Base-by-base conservation (phyloP, 2,888 invertebrate genomes). In the Hydrotaea cyrtoneurina region DNA sequence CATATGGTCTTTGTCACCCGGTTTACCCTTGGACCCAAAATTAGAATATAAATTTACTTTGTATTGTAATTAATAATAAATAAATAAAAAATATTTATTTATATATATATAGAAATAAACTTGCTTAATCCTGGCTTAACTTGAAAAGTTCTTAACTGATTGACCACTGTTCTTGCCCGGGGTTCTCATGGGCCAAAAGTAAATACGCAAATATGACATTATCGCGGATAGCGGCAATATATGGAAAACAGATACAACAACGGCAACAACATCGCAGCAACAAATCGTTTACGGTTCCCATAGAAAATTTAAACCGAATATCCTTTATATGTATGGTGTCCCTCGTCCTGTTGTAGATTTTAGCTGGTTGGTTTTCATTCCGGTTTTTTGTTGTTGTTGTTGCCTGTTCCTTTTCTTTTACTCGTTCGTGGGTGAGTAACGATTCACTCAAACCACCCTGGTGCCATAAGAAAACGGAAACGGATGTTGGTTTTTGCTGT, bases 401-500 rank as follows among this genome's bases (percentile, higher is more conserved):
- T n/a, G n/a, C n/a, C n/a, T n/a, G n/a, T n/a, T n/a, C n/a, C 53
- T 36, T 79, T 69, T 74, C 13, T 59, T 69, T 69, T 36, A 31
- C 0, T 19, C n/a, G 43, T 57, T 26, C 73, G 55, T 26, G 21
- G 36, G 36, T 64, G 10, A 5, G 64, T 10, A n/a, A n/a, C 39
- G 39, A 19, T 64, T 19, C 77, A 19, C 62, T 31, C n/a, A 39
- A 64, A 31, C 62, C 64, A 76, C 55, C 79, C 82, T 76, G 13
- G 39, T 77, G 85, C 76, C 53, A 53, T 21, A 78, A 82, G 82
- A 82, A 82, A 85, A 79, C 85, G 85, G 85, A 85, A 85, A 62
- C 85, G 85, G 85, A 85, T 77, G 85, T 77, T 77, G 85, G 85
- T 85, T 84, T 78, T 73, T 79, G 66, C 81, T 73, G 84, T 84